Evolutionary conservation across 1,140 invertebrate genomes (phyloP).

Genomic region (Drosophila burlai): DNA sequence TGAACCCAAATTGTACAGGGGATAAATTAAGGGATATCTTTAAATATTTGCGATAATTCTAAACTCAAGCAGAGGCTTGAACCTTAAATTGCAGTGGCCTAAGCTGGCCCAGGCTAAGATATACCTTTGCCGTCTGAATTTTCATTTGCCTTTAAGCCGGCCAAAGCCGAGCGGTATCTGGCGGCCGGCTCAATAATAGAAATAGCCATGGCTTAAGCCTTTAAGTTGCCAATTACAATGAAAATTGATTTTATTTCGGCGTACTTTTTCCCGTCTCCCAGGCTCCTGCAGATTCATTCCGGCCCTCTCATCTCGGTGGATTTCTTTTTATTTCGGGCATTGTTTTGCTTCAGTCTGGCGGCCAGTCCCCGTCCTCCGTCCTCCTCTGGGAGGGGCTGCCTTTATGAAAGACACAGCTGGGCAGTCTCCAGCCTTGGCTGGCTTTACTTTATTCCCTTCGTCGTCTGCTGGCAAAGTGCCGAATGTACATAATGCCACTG

Average conservation of each 20-base stretch:
- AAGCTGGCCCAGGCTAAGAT: background rate
- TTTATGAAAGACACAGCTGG: conserved; percentile 59
- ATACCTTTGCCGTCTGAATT: background rate
- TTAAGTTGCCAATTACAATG: conserved; percentile 81
- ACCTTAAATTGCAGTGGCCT: background rate
- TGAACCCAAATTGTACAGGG: background rate
- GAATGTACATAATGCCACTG: conserved; percentile 81
- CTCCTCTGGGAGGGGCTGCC: background rate
- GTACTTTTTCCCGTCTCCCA: background rate
- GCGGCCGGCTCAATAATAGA: conserved; percentile 66
- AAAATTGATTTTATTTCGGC: conserved; percentile 81
- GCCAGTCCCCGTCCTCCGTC: background rate
- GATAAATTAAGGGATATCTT: too few relatives aligned
- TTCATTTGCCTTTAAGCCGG: conserved; percentile 3
- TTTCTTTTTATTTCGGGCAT: conserved; percentile 25
- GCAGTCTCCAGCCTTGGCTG: conserved; percentile 2
- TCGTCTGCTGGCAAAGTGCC: conserved; percentile 57
- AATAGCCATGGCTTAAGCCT: conserved; percentile 62
- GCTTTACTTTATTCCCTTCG: conserved; percentile 10
- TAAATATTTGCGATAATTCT: background rate
- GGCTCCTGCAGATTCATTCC: background rate
- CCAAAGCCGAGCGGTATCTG: conserved; percentile 24
- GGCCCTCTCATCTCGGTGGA: conserved; percentile 13
- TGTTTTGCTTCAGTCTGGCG: conserved; percentile 46
- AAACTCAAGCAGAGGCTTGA: background rate